Evolutionary conservation across 2,113 vertebrate species (phyloP).

Genomic region (Phalacrocorax pelagicus): DNA sequence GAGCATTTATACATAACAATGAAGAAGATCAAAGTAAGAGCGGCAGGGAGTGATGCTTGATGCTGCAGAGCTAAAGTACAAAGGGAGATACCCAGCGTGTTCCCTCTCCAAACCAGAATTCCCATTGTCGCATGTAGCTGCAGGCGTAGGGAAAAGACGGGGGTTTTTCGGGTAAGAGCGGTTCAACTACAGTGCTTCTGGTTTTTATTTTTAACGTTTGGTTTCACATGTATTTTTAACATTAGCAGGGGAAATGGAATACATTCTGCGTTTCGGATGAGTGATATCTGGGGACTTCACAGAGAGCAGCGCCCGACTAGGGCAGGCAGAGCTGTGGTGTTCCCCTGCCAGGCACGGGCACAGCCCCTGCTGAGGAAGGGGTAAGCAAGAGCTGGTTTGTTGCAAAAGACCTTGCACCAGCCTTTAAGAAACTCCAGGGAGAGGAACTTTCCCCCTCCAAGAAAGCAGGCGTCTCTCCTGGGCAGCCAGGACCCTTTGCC

Average conservation of each 20-base stretch:
- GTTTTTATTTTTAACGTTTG: background rate
- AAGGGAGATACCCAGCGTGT: background rate
- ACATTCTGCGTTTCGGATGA: accelerated
- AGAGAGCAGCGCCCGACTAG: accelerated
- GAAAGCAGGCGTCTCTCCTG: background rate
- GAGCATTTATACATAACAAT: background rate
- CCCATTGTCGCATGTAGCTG: background rate
- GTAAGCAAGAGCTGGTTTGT: background rate
- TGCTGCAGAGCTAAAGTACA: background rate
- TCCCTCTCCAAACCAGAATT: background rate
- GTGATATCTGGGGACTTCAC: background rate
- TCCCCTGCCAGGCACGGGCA: background rate
- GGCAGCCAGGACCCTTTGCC: background rate
- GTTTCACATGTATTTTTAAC: background rate
- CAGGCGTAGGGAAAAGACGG: background rate
- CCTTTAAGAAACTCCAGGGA: background rate
- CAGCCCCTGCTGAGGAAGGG: background rate
- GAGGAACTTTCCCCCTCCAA: background rate
- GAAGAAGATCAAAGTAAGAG: background rate
- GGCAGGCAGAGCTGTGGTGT: background rate
- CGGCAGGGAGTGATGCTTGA: background rate
- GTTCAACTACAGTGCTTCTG: background rate
- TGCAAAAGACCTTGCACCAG: background rate
- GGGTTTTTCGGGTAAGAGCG: background rate
- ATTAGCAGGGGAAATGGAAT: background rate